A percentile compares a stretch with the other conserved stretches of the same genome.
phyloP scores from a whole-genome alignment of 2,113 vertebrate species.

The Climacteris rufus region DNA sequence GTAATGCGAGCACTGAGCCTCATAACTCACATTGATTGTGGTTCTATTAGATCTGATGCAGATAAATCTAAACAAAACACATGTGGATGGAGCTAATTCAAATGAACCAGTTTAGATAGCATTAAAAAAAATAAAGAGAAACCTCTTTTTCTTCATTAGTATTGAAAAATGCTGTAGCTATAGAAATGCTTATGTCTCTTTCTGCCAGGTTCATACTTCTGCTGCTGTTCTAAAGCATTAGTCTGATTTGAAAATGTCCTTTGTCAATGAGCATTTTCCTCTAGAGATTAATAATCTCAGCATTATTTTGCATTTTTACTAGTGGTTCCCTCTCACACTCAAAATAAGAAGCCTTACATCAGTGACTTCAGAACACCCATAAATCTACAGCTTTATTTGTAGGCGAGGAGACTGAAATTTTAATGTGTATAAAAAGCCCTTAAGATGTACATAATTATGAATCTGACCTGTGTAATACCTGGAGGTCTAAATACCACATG shows the following conservation, averaged over 20 bases:
- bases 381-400: conserved; percentile 37
- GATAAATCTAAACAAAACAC: conserved; percentile 81
- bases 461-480: not conserved
- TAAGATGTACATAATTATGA: not conserved
- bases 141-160: conserved; percentile 38
- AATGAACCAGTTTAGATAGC: conserved; percentile 63
- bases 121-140: not conserved
- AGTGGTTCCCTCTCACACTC: conserved; percentile 46
- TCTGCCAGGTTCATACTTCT: not conserved
- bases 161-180: not conserved
- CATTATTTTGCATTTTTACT: conserved; percentile 40
- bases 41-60: conserved; percentile 78
- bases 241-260: conserved; percentile 17
- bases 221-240: conserved; percentile 22
- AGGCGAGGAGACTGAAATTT: not conserved
- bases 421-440: not conserved
- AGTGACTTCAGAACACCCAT: conserved; percentile 27
- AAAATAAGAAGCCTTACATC: conserved; percentile 28
- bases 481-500: not conserved
- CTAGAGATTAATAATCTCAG: conserved; percentile 47
- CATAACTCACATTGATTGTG: conserved; percentile 86
- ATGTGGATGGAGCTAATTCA: conserved; percentile 78
- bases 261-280: conserved; percentile 2
- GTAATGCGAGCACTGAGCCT: conserved; percentile 82
- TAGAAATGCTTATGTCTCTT: not conserved